phyloP scores from a whole-genome alignment of 2,797 vertebrate genomes.

The Eulemur coronatus region DNA sequence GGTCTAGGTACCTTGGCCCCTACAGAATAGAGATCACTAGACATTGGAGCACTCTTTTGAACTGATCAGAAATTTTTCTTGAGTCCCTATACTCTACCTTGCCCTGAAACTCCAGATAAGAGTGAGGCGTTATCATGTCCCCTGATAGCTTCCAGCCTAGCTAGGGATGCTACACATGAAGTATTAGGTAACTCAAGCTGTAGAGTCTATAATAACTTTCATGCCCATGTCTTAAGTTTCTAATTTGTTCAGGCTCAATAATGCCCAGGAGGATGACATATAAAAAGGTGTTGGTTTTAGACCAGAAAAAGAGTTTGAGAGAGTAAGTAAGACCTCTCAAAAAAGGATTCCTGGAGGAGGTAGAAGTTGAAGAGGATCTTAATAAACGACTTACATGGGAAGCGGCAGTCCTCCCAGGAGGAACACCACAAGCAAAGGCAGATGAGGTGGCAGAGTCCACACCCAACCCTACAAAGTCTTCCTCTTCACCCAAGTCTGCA shows the following conservation, averaged over 20 bases:
- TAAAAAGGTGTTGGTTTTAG: slow-evolving; percentile 30
- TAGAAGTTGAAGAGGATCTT: not conserved
- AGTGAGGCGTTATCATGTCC: not conserved
- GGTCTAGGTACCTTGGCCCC: not conserved
- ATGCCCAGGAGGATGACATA: not conserved
- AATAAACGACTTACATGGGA: not conserved
- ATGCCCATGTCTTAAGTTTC: not conserved
- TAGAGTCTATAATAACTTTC: not conserved
- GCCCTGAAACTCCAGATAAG: not conserved
- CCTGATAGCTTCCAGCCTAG: not conserved
- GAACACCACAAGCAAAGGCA: not conserved
- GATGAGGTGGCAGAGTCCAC: not conserved
- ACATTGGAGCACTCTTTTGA: not conserved
- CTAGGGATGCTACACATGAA: not conserved
- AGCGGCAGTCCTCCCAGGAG: not conserved
- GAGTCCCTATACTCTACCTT: not conserved
- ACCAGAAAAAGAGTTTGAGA: slow-evolving; percentile 9
- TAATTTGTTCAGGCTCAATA: not conserved
- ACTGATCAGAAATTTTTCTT: not conserved
- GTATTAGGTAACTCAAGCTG: not conserved
- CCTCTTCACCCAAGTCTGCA: not conserved
- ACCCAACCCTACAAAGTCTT: not conserved
- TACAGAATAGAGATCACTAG: not conserved
- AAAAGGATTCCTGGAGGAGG: slow-evolving; percentile 14
- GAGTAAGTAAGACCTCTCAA: not conserved